Conservation (phyloP, 2,113 vertebrate species). For the Vidua chalybeata region DNA sequence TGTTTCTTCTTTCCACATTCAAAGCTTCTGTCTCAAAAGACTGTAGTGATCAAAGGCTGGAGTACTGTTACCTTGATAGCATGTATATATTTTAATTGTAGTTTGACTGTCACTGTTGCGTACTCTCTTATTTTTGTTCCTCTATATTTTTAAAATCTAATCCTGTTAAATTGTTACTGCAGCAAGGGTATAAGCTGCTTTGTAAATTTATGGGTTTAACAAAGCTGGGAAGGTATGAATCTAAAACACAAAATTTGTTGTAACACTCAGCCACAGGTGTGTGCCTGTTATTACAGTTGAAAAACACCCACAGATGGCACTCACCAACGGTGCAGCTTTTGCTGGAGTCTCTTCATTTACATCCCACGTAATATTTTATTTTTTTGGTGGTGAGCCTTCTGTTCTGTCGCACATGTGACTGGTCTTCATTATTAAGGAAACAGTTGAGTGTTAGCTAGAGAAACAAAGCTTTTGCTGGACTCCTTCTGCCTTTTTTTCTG, state of each 20-base stretch:
- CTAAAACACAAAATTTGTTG: fast-evolving
- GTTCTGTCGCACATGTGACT: not conserved
- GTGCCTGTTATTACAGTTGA: not conserved
- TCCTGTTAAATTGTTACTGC: not conserved
- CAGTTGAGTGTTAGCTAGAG: not conserved
- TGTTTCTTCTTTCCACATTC: not conserved
- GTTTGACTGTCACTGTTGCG: not conserved
- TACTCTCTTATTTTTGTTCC: not conserved
- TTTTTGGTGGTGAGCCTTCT: not conserved
- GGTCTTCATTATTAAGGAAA: not conserved
- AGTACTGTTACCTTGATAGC: not conserved
- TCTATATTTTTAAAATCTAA: not conserved
- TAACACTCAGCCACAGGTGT: not conserved
- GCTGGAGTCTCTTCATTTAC: not conserved
- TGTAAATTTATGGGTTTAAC: not conserved
- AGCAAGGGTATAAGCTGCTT: not conserved
- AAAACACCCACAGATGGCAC: not conserved
- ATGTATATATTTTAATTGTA: not conserved
- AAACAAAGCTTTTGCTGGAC: not conserved
- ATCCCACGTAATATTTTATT: fast-evolving
- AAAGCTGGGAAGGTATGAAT: not conserved
- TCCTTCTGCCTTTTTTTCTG: not conserved
- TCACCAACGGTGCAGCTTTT: not conserved
- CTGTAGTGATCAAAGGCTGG: not conserved
- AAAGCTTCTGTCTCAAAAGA: not conserved